These are phyloP conservation scores for Pyxicephalus adspersus DNA, from an alignment of 2,113 vertebrate species.

Conservation along the genomic window DNA sequence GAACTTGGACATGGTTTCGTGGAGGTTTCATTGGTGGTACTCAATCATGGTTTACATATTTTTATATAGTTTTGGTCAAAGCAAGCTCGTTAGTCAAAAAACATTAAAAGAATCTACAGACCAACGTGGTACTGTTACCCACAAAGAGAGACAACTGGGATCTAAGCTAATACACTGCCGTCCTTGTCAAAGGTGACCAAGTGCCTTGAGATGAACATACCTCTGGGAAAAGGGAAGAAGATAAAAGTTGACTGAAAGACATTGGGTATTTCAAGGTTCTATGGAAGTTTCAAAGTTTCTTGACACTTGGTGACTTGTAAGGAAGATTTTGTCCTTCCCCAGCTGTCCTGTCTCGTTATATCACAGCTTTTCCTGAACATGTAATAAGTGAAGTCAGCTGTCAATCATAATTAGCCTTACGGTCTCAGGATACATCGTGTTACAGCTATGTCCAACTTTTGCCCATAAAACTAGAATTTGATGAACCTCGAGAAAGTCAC, in stretches of 20 bases:
- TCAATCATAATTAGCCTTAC: slow-evolving; percentile 45
- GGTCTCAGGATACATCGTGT: background rate
- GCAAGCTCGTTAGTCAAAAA: too few species aligned
- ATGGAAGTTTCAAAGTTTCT: slow-evolving; percentile 18
- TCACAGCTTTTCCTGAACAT: background rate
- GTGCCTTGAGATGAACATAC: too few species aligned
- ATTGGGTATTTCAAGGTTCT: slow-evolving; percentile 12
- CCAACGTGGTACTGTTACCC: too few species aligned
- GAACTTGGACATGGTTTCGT: too few species aligned
- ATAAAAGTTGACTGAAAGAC: background rate
- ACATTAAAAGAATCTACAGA: too few species aligned
- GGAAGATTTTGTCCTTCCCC: slow-evolving; percentile 12
- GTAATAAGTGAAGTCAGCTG: slow-evolving; percentile 46
- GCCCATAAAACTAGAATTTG: background rate
- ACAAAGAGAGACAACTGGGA: too few species aligned
- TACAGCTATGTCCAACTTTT: slow-evolving; percentile 6
- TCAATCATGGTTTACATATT: too few species aligned
- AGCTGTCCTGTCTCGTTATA: slow-evolving; percentile 19
- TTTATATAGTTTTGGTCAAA: too few species aligned
- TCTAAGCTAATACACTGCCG: too few species aligned
- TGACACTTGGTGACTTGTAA: slow-evolving; percentile 19
- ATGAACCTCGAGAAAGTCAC: slow-evolving; percentile 20
- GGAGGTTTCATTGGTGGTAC: too few species aligned
- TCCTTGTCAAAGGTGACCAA: too few species aligned
- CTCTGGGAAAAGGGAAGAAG: background rate